A percentile compares a stretch with the other conserved stretches of the same genome.
These are phyloP conservation scores for Corythornis cristatus DNA, from an alignment of 2,113 vertebrate genomes.

Conservation along the genomic window DNA sequence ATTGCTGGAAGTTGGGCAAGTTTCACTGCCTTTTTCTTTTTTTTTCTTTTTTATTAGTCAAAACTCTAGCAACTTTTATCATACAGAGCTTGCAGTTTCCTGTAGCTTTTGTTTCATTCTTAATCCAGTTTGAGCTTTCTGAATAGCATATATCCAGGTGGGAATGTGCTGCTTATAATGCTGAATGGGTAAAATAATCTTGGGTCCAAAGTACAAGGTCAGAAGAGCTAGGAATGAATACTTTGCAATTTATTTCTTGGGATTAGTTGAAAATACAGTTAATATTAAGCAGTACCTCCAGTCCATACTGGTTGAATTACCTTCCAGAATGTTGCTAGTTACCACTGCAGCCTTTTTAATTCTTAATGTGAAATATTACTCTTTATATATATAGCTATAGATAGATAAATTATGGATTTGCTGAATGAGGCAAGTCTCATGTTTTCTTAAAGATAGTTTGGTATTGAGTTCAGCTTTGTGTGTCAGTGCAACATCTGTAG, in stretches of 20 bases:
- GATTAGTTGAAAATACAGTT: background rate
- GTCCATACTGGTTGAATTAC: background rate
- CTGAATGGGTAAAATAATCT: background rate
- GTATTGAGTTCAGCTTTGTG: background rate
- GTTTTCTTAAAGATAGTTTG: background rate
- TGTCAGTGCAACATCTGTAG: background rate
- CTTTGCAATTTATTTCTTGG: background rate
- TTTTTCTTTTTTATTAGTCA: background rate
- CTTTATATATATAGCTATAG: background rate
- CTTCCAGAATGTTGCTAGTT: background rate
- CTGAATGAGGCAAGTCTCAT: background rate
- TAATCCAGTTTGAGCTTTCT: background rate
- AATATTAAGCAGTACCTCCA: background rate
- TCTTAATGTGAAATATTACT: background rate
- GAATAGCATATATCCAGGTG: background rate
- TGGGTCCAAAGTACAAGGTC: background rate
- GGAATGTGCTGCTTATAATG: background rate
- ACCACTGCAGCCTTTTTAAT: background rate
- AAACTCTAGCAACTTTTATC: background rate
- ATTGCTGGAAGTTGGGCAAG: constrained; percentile 8
- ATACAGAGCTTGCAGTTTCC: background rate
- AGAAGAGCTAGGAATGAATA: background rate
- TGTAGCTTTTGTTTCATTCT: background rate
- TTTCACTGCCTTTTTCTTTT: background rate
- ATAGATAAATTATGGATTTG: background rate